phyloP scores from a whole-genome alignment of 2,797 vertebrate species.

The Mastacembelus armatus region DNA sequence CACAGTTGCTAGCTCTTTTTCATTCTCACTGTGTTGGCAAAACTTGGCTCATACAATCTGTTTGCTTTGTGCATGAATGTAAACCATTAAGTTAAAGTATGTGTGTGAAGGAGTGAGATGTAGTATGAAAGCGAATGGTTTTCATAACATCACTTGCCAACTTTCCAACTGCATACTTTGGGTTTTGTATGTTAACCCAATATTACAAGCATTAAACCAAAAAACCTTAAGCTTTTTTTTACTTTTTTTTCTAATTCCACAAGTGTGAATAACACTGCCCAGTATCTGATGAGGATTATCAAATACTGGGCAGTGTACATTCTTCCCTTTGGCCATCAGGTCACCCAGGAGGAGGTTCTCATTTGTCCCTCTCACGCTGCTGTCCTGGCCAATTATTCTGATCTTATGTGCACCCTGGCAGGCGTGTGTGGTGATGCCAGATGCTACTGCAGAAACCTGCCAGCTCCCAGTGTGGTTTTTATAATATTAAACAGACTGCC shows the following conservation, averaged over 20 bases:
- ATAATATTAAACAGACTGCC: conserved; percentile 73
- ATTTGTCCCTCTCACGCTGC: conserved; percentile 77
- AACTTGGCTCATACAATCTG: too few relatives aligned
- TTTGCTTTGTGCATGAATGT: too few relatives aligned
- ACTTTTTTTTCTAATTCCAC: conserved; percentile 10
- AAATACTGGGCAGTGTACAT: conserved; percentile 38
- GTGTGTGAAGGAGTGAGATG: too few relatives aligned
- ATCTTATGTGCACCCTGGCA: conserved; percentile 74
- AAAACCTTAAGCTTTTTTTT: neutral
- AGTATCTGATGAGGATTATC: too few relatives aligned
- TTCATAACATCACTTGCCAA: neutral
- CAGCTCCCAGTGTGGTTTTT: conserved; percentile 66
- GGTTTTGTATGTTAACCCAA: neutral
- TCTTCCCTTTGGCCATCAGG: conserved; percentile 61
- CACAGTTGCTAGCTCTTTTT: too few relatives aligned
- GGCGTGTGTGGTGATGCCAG: conserved; percentile 69
- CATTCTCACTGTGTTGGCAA: too few relatives aligned
- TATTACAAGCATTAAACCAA: neutral
- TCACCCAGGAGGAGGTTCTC: conserved; percentile 75
- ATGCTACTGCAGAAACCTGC: conserved; percentile 71
- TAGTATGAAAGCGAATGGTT: too few relatives aligned
- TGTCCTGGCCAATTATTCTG: conserved; percentile 73
- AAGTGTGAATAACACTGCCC: too few relatives aligned
- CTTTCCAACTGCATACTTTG: neutral
- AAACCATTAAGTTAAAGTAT: neutral